phyloP scores from a whole-genome alignment of 1,140 invertebrate genomes.

The Drosophila subobscura region DNA sequence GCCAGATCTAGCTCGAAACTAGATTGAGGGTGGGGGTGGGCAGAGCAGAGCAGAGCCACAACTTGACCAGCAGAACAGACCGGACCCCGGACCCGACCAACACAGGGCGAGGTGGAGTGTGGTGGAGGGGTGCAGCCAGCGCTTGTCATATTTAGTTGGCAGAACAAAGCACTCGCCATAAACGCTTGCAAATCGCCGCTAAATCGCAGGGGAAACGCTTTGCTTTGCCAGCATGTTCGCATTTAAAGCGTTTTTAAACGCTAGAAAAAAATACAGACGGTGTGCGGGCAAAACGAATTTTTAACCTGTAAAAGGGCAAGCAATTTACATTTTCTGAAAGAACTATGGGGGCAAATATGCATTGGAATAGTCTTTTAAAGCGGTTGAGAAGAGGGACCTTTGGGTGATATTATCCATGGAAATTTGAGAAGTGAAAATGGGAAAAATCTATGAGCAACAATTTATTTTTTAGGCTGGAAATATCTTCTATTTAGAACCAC shows the following conservation, averaged over 20 bases:
- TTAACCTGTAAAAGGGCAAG: conserved; percentile 8
- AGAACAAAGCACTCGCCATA: conserved; percentile 72
- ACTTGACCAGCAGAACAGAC: neutral
- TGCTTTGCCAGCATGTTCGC: conserved; percentile 41
- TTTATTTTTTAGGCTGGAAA: neutral
- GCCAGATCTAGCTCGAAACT: conserved; percentile 32
- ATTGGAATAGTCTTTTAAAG: no score
- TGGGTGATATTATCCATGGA: neutral
- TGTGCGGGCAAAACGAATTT: neutral
- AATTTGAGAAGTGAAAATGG: neutral
- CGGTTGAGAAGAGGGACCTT: no score
- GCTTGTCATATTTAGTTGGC: conserved; percentile 78
- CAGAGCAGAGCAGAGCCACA: neutral
- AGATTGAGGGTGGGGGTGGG: conserved; percentile 4
- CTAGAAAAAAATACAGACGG: conserved; percentile 34
- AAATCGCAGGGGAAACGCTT: conserved; percentile 53
- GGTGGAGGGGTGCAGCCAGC: conserved; percentile 21
- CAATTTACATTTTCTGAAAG: conserved; percentile 25
- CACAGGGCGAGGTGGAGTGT: conserved; percentile 37
- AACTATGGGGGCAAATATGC: neutral
- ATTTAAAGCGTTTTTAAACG: conserved; percentile 49
- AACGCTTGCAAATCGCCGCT: conserved; percentile 65
- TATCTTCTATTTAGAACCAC: neutral
- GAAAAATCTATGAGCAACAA: neutral
- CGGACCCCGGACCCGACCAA: no score